A percentile compares a stretch with the other conserved stretches of the same genome.
Evolutionary conservation across 1,140 invertebrate genomes (phyloP).

Genomic region (Drosophila carrolli): DNA sequence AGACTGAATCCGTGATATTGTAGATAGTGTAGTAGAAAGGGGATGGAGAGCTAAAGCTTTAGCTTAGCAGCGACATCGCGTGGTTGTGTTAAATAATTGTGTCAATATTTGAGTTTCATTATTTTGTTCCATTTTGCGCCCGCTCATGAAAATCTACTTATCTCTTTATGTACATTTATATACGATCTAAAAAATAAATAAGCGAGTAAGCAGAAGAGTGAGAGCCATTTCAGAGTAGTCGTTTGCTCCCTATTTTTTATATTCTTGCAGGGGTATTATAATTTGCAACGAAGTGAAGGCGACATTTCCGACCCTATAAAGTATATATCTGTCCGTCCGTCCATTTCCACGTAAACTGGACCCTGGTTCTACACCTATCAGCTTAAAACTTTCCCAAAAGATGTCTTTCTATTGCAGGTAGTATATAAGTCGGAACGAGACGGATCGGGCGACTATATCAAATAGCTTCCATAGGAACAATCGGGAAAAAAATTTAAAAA

Average conservation of each 20-base stretch:
- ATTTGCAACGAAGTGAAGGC: background rate
- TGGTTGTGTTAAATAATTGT: conserved; percentile 79
- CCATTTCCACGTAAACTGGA: too few species aligned
- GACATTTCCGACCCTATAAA: too few species aligned
- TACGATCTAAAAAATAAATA: conserved; percentile 30
- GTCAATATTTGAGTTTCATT: conserved; percentile 78
- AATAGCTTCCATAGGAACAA: too few species aligned
- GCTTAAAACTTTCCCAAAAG: too few species aligned
- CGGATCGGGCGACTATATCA: too few species aligned
- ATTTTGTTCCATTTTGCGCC: conserved; percentile 62
- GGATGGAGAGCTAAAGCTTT: conserved; percentile 20
- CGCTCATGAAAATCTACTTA: conserved; percentile 54
- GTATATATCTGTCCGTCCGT: too few species aligned
- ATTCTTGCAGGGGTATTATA: too few species aligned
- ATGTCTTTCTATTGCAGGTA: too few species aligned
- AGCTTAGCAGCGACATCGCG: conserved; percentile 66
- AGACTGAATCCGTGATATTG: conserved; percentile 5
- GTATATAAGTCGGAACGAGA: too few species aligned
- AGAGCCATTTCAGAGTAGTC: conserved; percentile 31
- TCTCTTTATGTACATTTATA: conserved; percentile 30
- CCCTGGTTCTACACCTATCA: too few species aligned
- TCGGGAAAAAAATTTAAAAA: too few species aligned
- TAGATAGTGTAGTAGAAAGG: conserved; percentile 1
- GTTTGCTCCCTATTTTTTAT: conserved; percentile 1
- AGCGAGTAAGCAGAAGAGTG: conserved; percentile 7